phyloP scores from a whole-genome alignment of 2,113 vertebrate species.

The Carassius gibelio region DNA sequence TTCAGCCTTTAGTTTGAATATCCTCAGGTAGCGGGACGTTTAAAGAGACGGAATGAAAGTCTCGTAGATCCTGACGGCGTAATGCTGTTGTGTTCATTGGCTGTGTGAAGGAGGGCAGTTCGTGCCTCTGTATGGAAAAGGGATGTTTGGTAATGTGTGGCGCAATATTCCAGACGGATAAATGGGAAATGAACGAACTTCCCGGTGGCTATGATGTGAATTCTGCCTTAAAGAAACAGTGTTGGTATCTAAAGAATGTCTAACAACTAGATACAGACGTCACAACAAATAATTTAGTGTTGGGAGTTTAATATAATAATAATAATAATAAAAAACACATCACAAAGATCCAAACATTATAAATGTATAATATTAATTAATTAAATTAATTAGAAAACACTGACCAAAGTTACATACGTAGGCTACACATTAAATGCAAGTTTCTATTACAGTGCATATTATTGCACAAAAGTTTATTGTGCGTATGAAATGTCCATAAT shows the following conservation, averaged over 20 bases:
- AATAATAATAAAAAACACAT: neutral
- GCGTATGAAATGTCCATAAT: neutral
- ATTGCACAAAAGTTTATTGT: neutral
- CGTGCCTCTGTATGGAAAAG: conserved; percentile 43
- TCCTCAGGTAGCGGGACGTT: neutral
- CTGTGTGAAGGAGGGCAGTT: conserved; percentile 37
- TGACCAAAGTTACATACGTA: neutral
- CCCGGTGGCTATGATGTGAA: conserved; percentile 35
- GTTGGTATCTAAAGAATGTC: neutral
- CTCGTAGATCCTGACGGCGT: neutral
- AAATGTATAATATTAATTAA: neutral
- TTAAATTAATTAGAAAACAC: conserved; percentile 1
- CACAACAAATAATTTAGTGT: neutral
- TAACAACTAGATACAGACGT: neutral
- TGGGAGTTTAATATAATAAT: conserved; percentile 22
- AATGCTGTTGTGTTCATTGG: conserved; percentile 20
- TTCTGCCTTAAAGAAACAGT: conserved; percentile 53
- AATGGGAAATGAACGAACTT: conserved; percentile 54
- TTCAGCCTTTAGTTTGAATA: neutral
- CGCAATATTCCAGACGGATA: conserved; percentile 46
- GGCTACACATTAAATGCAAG: neutral
- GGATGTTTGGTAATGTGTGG: conserved; percentile 52
- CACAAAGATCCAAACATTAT: conserved; percentile 12
- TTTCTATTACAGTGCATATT: neutral
- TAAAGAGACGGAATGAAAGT: neutral